Conservation (phyloP, 2,888 invertebrate genomes). For the Trichacis sp. region DNA sequence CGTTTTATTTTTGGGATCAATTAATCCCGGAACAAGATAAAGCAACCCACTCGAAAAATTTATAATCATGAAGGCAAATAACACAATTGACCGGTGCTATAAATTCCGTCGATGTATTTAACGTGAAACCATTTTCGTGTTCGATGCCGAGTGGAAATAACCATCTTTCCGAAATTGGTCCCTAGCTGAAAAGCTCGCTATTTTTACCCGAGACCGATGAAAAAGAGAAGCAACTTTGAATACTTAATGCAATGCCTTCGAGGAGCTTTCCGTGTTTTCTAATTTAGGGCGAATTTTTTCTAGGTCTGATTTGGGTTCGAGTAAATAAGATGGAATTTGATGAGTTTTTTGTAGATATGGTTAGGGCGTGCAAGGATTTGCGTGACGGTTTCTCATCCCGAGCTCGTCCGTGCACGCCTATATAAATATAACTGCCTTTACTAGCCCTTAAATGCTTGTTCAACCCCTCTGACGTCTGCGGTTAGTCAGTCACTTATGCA, state of each 20-base stretch:
- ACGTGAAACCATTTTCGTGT: constrained; percentile 1
- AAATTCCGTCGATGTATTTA: not conserved
- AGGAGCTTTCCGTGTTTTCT: not conserved
- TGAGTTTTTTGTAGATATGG: constrained; percentile 2
- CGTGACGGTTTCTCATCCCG: constrained; percentile 54
- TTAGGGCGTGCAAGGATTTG: constrained; percentile 39
- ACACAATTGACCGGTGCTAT: not conserved
- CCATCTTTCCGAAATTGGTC: no score
- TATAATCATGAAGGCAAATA: not conserved
- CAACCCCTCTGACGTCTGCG: constrained; percentile 52
- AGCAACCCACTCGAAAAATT: not conserved
- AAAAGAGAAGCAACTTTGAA: not conserved
- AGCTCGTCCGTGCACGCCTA: constrained; percentile 43
- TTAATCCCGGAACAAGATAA: no score
- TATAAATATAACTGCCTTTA: constrained; percentile 38
- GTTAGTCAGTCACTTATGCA: constrained; percentile 64
- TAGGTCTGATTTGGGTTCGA: no score
- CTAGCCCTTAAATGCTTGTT: constrained; percentile 53
- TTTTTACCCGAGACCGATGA: not conserved
- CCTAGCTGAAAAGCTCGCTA: no score
- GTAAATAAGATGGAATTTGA: not conserved
- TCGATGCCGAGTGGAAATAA: not conserved
- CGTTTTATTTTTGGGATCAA: no score
- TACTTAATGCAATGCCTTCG: not conserved
- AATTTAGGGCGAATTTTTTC: no score